Conservation (phyloP, 1,140 invertebrate species). For the Musca vetustissima region DNA sequence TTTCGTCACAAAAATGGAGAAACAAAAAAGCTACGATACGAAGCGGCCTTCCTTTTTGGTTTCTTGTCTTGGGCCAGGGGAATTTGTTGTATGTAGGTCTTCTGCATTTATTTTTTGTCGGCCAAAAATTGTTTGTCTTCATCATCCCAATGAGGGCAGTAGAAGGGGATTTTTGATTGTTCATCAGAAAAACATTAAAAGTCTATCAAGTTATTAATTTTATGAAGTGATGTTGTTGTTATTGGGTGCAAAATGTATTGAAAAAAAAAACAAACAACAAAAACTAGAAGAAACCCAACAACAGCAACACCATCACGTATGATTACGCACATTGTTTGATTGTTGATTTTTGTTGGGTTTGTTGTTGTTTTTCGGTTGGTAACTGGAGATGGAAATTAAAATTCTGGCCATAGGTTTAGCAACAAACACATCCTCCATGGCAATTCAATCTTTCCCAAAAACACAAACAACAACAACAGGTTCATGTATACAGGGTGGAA, state of each 20-base stretch:
- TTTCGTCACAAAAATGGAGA: not conserved
- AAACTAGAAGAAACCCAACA: slow-evolving; percentile 29
- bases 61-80: not conserved
- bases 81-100: not conserved
- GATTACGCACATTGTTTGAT: slow-evolving; percentile 53
- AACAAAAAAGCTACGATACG: no score
- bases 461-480: no score
- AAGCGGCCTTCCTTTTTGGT: not conserved
- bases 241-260: slow-evolving; percentile 34
- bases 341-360: slow-evolving; percentile 21
- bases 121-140: not conserved
- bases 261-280: no score
- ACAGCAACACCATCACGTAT: slow-evolving; percentile 41
- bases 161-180: not conserved
- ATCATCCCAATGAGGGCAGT: not conserved
- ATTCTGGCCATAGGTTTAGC: slow-evolving; percentile 7
- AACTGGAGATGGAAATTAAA: slow-evolving; percentile 21
- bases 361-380: no score
- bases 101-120: not conserved
- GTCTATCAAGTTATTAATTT: slow-evolving; percentile 55
- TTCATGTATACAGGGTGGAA: slow-evolving; percentile 30
- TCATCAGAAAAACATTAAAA: slow-evolving; percentile 26
- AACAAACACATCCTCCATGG: not conserved
- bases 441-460: no score
- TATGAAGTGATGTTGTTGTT: slow-evolving; percentile 44